These are phyloP conservation scores for Meriones unguiculatus DNA, from an alignment of 2,113 vertebrate genomes.

Conservation along the genomic window DNA sequence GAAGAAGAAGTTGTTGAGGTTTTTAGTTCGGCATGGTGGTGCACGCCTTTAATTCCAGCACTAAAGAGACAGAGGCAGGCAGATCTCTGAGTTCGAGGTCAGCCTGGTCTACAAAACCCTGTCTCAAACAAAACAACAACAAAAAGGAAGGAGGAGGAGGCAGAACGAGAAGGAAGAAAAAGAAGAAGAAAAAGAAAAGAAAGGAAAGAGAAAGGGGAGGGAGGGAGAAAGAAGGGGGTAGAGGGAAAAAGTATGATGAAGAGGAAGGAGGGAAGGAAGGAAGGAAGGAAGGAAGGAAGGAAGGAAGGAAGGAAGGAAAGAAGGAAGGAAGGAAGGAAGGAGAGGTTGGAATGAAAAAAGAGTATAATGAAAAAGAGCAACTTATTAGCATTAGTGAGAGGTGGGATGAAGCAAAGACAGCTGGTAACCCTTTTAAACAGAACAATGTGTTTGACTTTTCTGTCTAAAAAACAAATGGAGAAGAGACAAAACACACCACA, in stretches of 20 bases:
- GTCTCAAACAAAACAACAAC: no score
- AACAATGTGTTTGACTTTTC: background rate
- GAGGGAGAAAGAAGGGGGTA: background rate
- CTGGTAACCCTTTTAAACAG: background rate
- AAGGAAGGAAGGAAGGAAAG: no score
- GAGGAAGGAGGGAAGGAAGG: no score
- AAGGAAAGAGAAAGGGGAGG: background rate
- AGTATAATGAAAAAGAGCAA: background rate
- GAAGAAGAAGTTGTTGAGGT: no score
- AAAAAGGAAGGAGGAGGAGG: no score
- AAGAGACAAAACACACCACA: background rate
- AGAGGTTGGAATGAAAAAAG: background rate
- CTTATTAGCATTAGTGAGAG: background rate
- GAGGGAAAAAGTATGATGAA: no score
- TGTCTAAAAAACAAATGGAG: background rate
- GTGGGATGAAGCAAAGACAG: background rate
- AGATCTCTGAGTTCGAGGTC: background rate
- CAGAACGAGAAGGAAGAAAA: no score
- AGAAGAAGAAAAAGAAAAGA: no score
- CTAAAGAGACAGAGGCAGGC: background rate
- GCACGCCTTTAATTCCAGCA: background rate
- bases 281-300: no score
- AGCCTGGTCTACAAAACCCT: background rate
- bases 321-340: background rate
- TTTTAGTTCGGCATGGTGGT: background rate